Evolutionary conservation across 1,140 invertebrate genomes (phyloP).

Genomic region (Heliconius melpomene): DNA sequence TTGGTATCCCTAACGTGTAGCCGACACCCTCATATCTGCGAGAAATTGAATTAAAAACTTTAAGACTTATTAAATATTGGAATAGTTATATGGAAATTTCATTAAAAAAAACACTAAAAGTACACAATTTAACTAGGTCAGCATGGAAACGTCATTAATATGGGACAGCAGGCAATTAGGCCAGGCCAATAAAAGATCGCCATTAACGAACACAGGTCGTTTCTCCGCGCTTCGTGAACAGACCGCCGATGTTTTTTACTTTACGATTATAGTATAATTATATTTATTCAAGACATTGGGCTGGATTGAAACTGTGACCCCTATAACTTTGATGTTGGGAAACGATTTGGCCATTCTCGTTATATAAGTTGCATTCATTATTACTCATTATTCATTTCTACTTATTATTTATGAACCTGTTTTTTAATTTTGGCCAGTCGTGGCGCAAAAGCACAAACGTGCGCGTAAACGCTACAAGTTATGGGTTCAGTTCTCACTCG

Average conservation of each 20-base stretch:
- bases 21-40: background rate
- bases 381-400: too few species aligned
- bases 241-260: slow-evolving; percentile 24
- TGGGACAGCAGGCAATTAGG: slow-evolving; percentile 68
- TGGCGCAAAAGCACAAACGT: too few species aligned
- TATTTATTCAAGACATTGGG: background rate
- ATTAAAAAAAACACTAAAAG: slow-evolving; percentile 22
- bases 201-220: slow-evolving; percentile 61
- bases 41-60: too few species aligned
- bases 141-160: slow-evolving; percentile 61
- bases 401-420: too few species aligned
- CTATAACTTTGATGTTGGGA: background rate
- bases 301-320: background rate
- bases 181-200: slow-evolving; percentile 69
- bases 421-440: too few species aligned
- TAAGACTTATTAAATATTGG: background rate
- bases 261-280: slow-evolving; percentile 12
- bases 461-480: too few species aligned
- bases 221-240: slow-evolving; percentile 54
- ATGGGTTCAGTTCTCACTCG: too few species aligned
- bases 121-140: slow-evolving; percentile 55
- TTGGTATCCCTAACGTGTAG: slow-evolving; percentile 34
- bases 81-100: background rate
- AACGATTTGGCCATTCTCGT: background rate
- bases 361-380: too few species aligned